Evolutionary conservation across 2,113 vertebrate genomes (phyloP).

Genomic region (Pelodiscus sinensis): DNA sequence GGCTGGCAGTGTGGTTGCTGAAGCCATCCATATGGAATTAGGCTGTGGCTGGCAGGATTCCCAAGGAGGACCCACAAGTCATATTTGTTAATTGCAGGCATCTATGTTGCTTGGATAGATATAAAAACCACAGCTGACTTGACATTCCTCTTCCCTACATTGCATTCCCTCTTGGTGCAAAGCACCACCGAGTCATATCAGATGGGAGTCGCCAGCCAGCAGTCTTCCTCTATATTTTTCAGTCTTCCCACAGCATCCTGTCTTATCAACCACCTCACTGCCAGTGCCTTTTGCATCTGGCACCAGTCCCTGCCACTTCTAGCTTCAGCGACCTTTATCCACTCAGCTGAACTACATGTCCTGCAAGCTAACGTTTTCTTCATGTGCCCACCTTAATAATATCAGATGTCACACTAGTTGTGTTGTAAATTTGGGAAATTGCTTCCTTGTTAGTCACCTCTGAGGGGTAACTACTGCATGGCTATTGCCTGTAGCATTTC

Average conservation of each 20-base stretch:
- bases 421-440: not conserved
- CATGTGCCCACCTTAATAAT: not conserved
- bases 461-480: not conserved
- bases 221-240: not conserved
- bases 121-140: not conserved
- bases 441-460: not conserved
- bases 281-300: not conserved
- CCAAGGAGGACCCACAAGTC: not conserved
- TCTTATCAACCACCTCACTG: not conserved
- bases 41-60: not conserved
- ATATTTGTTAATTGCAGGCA: not conserved
- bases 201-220: not conserved
- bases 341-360: not conserved
- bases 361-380: not conserved
- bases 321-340: not conserved
- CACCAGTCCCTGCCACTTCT: not conserved
- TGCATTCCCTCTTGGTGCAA: not conserved
- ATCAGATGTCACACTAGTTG: not conserved
- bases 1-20: not conserved
- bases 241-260: not conserved
- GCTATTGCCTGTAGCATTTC: not conserved
- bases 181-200: not conserved
- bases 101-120: not conserved
- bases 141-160: not conserved
- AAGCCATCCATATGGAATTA: not conserved